Base-by-base conservation (phyloP, 2,797 vertebrate genomes). In the Pseudomugil gertrudae region DNA sequence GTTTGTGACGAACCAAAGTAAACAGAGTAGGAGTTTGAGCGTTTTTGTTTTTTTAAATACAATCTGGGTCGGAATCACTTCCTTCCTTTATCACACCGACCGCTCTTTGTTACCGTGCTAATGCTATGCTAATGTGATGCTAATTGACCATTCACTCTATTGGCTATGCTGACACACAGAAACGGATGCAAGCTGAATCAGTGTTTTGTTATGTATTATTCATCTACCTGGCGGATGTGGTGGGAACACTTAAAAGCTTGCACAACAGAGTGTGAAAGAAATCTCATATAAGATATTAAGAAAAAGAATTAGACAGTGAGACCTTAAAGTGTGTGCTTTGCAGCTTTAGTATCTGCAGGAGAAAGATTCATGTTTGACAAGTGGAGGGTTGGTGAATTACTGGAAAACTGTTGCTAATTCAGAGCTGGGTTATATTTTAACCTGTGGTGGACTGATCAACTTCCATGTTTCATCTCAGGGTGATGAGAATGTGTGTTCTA, bases 71-170 rank as follows among this genome's bases (percentile, higher is more conserved):
- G 36, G 47, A 13, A 63, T 80, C 66, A 38, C 48, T 60, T 58
- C 47, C 68, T 11, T 67, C 19, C 32, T 27, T 48, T 32, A 36
- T 79, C 56, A 24, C 59, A 51, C 33, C 26, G 2, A n/a, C 5
- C 0, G 33, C 2, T 60, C 74, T 76, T 83, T 80, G 72, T 80
- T 57, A 54, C 55, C 26, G 47, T 51, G 33, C 63, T 84, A 79
- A 84, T 74, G 72, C 70, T 60, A 84, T 85, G 81, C 68, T 79
- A 81, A 88, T 86, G 57, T 0, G 0, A 84, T 88, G 78, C 70
- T 86, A 84, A 87, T 79, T 80, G 76, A 32, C 57, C 79, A 35
- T 69, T 79, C 69, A 69, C 48, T 66, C 72, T 40, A n/a, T 72
- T 76, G 52, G 75, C 65, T 21, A 0, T 1, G 3, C 57, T 21